A percentile compares a stretch with the other conserved stretches of the same genome.
Evolutionary conservation across 1,140 invertebrate genomes (phyloP).

Genomic region (Aphelenchoides avenae): DNA sequence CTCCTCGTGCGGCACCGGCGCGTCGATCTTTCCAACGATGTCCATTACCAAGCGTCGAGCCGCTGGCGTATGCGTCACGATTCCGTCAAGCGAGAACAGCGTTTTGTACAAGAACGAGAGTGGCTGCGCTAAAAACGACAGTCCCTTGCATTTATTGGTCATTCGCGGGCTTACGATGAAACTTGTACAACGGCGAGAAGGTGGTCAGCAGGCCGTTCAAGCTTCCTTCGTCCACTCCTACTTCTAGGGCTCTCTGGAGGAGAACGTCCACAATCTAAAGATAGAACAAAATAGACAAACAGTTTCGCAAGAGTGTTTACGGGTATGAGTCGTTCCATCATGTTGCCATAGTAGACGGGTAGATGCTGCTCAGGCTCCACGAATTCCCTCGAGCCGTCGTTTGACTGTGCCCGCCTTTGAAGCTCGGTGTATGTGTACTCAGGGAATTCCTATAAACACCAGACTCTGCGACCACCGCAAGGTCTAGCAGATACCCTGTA

Average conservation of each 20-base stretch:
- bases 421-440: slow-evolving; percentile 27
- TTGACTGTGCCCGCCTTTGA: slow-evolving; percentile 9
- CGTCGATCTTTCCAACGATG: slow-evolving; percentile 29
- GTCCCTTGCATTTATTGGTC: background rate
- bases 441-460: slow-evolving; percentile 26
- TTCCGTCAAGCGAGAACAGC: slow-evolving; percentile 24
- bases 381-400: slow-evolving; percentile 4
- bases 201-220: slow-evolving; percentile 20
- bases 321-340: slow-evolving; percentile 34
- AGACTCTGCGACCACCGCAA: background rate
- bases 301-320: slow-evolving; percentile 5
- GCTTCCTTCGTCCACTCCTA: slow-evolving; percentile 19
- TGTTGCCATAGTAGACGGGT: slow-evolving; percentile 27
- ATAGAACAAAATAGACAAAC: slow-evolving; percentile 12
- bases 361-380: slow-evolving; percentile 20
- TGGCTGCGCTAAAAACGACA: slow-evolving; percentile 34
- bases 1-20: too few species aligned
- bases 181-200: slow-evolving; percentile 38
- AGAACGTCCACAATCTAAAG: slow-evolving; percentile 34
- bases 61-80: slow-evolving; percentile 16
- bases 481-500: slow-evolving; percentile 20
- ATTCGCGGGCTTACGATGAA: slow-evolving; percentile 35
- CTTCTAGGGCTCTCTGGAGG: slow-evolving; percentile 38
- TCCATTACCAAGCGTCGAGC: slow-evolving; percentile 29
- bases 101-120: slow-evolving; percentile 49